Conservation (phyloP, 1,140 invertebrate species). For the Chymomyza costata region DNA sequence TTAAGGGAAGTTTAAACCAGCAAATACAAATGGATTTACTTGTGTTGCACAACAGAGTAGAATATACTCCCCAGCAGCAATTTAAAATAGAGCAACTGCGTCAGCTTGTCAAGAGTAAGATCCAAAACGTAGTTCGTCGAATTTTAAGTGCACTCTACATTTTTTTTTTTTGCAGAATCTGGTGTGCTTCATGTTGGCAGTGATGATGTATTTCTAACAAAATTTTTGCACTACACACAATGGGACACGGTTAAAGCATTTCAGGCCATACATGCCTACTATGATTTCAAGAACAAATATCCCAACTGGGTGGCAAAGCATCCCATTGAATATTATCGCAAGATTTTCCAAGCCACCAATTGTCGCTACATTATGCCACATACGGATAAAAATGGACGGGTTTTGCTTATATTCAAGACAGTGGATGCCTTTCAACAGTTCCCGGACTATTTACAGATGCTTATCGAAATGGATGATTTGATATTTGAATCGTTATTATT, state of each 20-base stretch:
- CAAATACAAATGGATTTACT: too few species aligned
- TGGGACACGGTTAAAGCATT: slow-evolving; percentile 61
- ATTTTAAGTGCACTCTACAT: background rate
- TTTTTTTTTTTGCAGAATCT: slow-evolving; percentile 31
- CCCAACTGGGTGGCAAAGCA: slow-evolving; percentile 65
- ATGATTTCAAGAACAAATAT: slow-evolving; percentile 60
- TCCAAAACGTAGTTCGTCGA: too few species aligned
- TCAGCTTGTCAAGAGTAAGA: slow-evolving; percentile 58
- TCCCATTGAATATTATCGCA: slow-evolving; percentile 45
- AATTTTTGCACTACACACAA: slow-evolving; percentile 50
- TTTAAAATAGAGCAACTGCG: slow-evolving; percentile 57
- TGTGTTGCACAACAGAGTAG: too few species aligned
- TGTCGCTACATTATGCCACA: slow-evolving; percentile 63
- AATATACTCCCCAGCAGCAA: slow-evolving; percentile 34
- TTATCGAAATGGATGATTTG: slow-evolving; percentile 70
- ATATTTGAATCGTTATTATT: slow-evolving; percentile 65
- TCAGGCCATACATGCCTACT: slow-evolving; percentile 58
- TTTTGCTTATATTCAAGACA: slow-evolving; percentile 60
- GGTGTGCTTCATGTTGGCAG: slow-evolving; percentile 50
- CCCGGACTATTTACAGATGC: slow-evolving; percentile 57
- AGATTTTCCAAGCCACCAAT: slow-evolving; percentile 46
- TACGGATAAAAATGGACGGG: slow-evolving; percentile 55
- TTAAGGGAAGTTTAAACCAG: too few species aligned
- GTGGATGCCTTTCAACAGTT: slow-evolving; percentile 62
- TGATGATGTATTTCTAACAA: slow-evolving; percentile 59